Conservation (phyloP, 92 coral and sea anemone genomes). For the Isaurus tuberculatus region DNA sequence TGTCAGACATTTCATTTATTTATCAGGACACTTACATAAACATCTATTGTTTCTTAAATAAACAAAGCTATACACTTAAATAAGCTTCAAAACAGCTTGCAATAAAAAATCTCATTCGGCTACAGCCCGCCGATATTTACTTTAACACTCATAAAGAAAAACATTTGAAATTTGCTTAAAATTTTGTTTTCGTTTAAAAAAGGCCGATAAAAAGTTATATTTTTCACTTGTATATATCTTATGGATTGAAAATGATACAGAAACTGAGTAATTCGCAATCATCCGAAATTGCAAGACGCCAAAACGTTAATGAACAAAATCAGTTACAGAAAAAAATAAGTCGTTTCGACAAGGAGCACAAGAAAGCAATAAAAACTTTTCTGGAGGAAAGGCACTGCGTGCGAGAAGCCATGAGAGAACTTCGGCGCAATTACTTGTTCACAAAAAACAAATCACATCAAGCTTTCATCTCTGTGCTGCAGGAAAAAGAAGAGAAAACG, state of each 20-base stretch:
- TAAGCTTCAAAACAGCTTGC: constrained; percentile 15
- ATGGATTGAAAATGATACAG: constrained; percentile 2
- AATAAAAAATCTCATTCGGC: constrained; percentile 23
- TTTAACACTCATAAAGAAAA: neutral
- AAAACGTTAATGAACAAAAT: constrained; percentile 68
- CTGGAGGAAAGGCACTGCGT: constrained; percentile 59
- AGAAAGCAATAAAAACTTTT: constrained; percentile 66
- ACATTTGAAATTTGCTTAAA: neutral
- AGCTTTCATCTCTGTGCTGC: neutral
- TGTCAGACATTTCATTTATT: constrained; percentile 16
- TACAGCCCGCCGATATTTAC: neutral
- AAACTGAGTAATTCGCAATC: constrained; percentile 53
- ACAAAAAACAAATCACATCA: neutral
- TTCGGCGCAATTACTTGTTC: constrained; percentile 26
- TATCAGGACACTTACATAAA: neutral
- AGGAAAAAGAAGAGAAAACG: neutral
- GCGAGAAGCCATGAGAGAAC: constrained; percentile 58
- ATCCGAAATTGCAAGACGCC: constrained; percentile 74
- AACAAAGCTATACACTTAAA: constrained; percentile 11
- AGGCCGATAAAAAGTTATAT: neutral
- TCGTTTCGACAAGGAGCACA: constrained; percentile 69
- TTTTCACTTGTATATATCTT: neutral
- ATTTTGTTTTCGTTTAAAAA: neutral
- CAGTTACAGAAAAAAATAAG: constrained; percentile 64
- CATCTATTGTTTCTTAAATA: constrained; percentile 22